Percentiles rank a stretch among this genome's conserved stretches.
Conservation (phyloP, 2,888 invertebrate species). For the Flexamia atlantica region DNA sequence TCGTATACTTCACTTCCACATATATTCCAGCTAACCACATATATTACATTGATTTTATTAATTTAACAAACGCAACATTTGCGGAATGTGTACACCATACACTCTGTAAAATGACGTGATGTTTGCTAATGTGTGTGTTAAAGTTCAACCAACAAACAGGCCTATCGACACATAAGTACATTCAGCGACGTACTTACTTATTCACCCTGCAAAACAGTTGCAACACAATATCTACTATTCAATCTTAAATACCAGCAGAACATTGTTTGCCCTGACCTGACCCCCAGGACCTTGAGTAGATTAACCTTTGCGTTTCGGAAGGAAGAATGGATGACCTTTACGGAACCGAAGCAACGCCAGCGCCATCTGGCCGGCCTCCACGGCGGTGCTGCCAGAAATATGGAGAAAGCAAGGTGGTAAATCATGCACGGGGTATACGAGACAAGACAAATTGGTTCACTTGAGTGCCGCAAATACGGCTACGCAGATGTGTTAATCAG, state of each 20-base stretch:
- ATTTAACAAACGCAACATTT: too few species aligned
- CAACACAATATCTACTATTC: background rate
- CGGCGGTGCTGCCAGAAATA: background rate
- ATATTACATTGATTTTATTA: too few species aligned
- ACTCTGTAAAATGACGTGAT: too few species aligned
- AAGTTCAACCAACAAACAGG: too few species aligned
- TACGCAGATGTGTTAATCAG: too few species aligned
- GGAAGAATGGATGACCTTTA: conserved; percentile 56
- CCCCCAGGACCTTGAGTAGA: background rate
- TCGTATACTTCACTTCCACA: too few species aligned
- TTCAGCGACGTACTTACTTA: too few species aligned
- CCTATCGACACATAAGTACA: too few species aligned
- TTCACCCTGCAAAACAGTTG: too few species aligned
- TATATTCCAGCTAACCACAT: too few species aligned
- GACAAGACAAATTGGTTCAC: background rate
- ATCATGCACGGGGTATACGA: background rate
- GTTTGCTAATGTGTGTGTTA: too few species aligned
- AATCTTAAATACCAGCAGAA: background rate
- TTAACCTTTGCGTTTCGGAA: conserved; percentile 55
- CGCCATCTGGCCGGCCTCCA: conserved; percentile 40
- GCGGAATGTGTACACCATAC: too few species aligned
- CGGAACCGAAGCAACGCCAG: background rate
- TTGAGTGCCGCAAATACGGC: background rate
- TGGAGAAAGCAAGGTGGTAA: background rate
- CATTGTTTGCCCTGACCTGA: conserved; percentile 3